Base-by-base conservation (phyloP, 2,888 invertebrate genomes). In the Ganaspis brasiliensis region DNA sequence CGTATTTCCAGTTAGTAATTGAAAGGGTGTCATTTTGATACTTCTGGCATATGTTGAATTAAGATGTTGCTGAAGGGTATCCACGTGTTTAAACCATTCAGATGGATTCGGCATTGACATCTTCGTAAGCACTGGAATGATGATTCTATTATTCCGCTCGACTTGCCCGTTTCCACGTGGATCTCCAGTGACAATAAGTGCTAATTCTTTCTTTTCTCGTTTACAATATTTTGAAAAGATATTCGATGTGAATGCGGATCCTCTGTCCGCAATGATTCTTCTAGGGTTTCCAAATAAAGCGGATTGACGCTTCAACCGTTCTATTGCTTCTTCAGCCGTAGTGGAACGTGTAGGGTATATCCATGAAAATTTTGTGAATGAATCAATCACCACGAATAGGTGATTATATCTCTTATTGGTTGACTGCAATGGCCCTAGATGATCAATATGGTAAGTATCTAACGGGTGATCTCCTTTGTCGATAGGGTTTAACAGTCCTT, bases 181-280 rank as follows among this genome's bases (percentile, higher is more conserved):
- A 31, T 31, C 31, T 2, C 31, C 31, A 6, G 31, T 31, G 2
- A 31, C 31, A 6, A 31, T 31, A 6, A 31, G 31, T 31, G 6
- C 6, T 2, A 31, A 31, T 6, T 31, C 31, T 4, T 4, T 4
- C 31, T 31, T 31, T 6, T 31, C 31, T 4, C 6, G 2, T 31
- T 31, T 31, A 6, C 31, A 31, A 6, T 31, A 31, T 4, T 31
- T 6, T 6, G 31, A 31, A 61, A 76, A 76, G 14, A 35, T 72
- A 19, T 75, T 19, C 4, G 71, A 72, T 10, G 35, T 72, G 45
- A 75, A 75, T 55, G 75, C 75, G 12, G 57, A 57, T 57, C 75
- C 72, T 61, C 72, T 72, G 40, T 76, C 76, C 16, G 57, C 59
- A 12, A 75, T 56, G 16, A 75, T 75, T 24, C 56, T 52, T 3